Evolutionary conservation across 2,113 vertebrate species (phyloP).

Genomic region (Parotia lawesii): DNA sequence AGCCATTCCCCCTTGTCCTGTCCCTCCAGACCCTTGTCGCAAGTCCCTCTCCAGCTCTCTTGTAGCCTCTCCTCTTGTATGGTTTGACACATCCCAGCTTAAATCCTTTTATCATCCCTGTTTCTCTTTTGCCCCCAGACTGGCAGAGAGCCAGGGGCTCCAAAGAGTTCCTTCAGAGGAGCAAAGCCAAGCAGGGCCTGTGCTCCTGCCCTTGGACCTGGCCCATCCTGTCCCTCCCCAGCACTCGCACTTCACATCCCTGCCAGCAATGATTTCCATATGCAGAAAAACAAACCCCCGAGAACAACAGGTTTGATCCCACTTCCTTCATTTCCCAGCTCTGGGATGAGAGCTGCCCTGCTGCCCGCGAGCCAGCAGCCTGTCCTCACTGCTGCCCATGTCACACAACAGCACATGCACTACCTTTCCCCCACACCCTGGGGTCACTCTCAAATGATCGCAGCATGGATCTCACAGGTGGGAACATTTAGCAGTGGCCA

Average conservation of each 20-base stretch:
- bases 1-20: not conserved
- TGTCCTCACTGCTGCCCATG: accelerated
- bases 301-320: not conserved
- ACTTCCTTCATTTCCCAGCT: not conserved
- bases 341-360: not conserved
- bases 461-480: not conserved
- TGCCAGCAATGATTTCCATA: not conserved
- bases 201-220: not conserved
- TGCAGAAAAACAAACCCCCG: not conserved
- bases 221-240: not conserved
- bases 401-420: not conserved
- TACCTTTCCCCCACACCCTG: not conserved
- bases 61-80: not conserved
- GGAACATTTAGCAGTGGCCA: not conserved
- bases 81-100: not conserved
- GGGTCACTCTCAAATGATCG: not conserved
- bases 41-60: not conserved
- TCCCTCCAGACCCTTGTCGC: not conserved
- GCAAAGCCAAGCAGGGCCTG: not conserved
- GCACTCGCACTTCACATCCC: not conserved
- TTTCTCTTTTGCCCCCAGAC: not conserved
- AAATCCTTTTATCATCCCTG: not conserved
- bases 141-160: not conserved
- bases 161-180: accelerated
- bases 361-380: accelerated